These are phyloP conservation scores for Lepidurus apus DNA, from an alignment of 1,140 invertebrate genomes.

Conservation along the genomic window DNA sequence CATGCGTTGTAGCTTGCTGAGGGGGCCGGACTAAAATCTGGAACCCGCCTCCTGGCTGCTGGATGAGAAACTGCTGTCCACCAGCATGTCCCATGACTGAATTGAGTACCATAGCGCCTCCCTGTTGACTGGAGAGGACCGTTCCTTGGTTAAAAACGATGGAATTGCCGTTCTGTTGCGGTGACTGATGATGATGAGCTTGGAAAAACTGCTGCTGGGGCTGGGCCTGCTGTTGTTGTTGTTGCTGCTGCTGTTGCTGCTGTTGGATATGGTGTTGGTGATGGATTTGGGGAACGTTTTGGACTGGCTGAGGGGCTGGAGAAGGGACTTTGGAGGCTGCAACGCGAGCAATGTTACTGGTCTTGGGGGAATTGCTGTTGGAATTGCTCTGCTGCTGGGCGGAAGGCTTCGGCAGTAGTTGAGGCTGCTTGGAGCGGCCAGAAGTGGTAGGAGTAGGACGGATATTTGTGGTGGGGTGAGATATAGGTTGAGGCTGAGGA, in stretches of 20 bases:
- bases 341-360: constrained; percentile 34
- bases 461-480: neutral
- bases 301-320: constrained; percentile 30
- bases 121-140: constrained; percentile 13
- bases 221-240: constrained; percentile 28
- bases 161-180: constrained; percentile 37
- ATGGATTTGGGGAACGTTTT: constrained; percentile 23
- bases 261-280: constrained; percentile 35
- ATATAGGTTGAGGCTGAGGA: constrained; percentile 12
- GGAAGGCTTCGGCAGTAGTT: constrained; percentile 3
- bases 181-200: constrained; percentile 42
- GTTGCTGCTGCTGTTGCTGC: constrained; percentile 36
- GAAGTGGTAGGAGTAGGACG: neutral
- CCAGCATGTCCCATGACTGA: constrained; percentile 38
- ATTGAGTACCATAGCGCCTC: constrained; percentile 40
- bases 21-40: constrained; percentile 46
- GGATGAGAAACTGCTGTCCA: constrained; percentile 43
- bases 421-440: neutral
- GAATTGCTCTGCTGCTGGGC: neutral
- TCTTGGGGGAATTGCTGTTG: constrained; percentile 23
- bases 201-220: constrained; percentile 38
- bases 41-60: constrained; percentile 43
- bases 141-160: constrained; percentile 23
- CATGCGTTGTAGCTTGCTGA: constrained; percentile 32
- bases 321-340: constrained; percentile 33